phyloP scores from a whole-genome alignment of 2,797 vertebrate genomes.

The Pagetopsis macropterus region DNA sequence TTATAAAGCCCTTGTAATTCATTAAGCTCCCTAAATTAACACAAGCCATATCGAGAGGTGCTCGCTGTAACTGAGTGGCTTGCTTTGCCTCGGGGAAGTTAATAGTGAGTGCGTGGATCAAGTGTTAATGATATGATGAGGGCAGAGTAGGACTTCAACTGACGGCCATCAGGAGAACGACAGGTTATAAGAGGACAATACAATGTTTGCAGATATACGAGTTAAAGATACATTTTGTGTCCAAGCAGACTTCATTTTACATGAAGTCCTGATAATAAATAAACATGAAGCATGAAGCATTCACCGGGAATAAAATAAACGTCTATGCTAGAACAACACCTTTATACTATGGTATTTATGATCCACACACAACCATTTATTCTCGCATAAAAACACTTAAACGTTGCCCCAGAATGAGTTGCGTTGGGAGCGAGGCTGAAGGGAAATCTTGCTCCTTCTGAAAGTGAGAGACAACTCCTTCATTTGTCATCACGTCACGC shows the following conservation, averaged over 20 bases:
- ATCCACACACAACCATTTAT: conserved; percentile 3
- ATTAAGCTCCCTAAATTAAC: conserved; percentile 77
- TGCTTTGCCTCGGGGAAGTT: conserved; percentile 54
- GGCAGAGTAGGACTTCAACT: conserved; percentile 25
- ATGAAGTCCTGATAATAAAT: neutral
- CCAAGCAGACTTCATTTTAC: neutral
- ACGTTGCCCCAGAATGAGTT: conserved; percentile 39
- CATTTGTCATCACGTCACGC: conserved; percentile 68
- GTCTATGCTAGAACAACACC: neutral
- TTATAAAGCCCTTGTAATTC: conserved; percentile 78
- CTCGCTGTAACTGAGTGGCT: conserved; percentile 51
- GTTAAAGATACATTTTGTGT: conserved; percentile 1
- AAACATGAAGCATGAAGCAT: neutral
- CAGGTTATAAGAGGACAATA: neutral
- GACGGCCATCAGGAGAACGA: conserved; percentile 7
- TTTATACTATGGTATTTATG: conserved; percentile 13
- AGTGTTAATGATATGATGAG: conserved; percentile 46
- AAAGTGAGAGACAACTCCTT: conserved; percentile 61
- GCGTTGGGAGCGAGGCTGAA: conserved; percentile 44
- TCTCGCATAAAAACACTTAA: conserved; percentile 16
- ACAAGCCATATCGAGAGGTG: conserved; percentile 62
- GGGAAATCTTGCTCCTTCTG: conserved; percentile 47
- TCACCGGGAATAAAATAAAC: neutral
- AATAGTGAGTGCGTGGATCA: conserved; percentile 52
- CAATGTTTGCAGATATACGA: conserved; percentile 3